phyloP scores from a whole-genome alignment of 2,888 invertebrate genomes.

The Perithous albicinctus region DNA sequence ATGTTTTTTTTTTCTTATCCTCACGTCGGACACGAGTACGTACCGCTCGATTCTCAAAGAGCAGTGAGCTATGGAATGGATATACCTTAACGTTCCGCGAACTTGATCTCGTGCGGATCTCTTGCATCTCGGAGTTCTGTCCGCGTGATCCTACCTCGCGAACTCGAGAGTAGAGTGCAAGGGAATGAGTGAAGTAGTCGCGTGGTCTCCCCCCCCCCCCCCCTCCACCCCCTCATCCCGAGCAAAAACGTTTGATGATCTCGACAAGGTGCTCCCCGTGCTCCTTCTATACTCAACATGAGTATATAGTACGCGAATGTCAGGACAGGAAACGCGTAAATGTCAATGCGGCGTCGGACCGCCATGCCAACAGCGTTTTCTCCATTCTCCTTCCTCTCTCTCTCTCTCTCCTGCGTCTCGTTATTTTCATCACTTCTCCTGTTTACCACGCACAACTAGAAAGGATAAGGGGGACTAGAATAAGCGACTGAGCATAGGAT shows the following conservation, averaged over 20 bases:
- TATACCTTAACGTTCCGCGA: conserved; percentile 52
- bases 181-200: conserved; percentile 19
- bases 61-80: conserved; percentile 33
- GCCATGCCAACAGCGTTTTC: conserved; percentile 19
- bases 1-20: conserved; percentile 4
- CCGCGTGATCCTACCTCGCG: background rate
- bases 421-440: background rate
- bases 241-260: conserved; percentile 53
- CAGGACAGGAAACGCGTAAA: conserved; percentile 66
- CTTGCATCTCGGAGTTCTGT: conserved; percentile 2
- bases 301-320: conserved; percentile 67
- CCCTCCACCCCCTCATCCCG: no score
- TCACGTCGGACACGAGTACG: background rate
- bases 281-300: background rate
- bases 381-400: background rate
- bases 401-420: conserved; percentile 8
- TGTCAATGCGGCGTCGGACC: conserved; percentile 69
- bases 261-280: conserved; percentile 6
- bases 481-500: conserved; percentile 9
- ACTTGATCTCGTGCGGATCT: conserved; percentile 46
- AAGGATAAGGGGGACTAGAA: background rate
- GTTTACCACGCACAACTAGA: conserved; percentile 21
- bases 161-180: background rate
- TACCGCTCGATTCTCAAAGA: conserved; percentile 2
- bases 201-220: conserved; percentile 45